These are phyloP conservation scores for Eupithecia centaureata DNA, from an alignment of 2,888 invertebrate genomes.

Conservation along the genomic window DNA sequence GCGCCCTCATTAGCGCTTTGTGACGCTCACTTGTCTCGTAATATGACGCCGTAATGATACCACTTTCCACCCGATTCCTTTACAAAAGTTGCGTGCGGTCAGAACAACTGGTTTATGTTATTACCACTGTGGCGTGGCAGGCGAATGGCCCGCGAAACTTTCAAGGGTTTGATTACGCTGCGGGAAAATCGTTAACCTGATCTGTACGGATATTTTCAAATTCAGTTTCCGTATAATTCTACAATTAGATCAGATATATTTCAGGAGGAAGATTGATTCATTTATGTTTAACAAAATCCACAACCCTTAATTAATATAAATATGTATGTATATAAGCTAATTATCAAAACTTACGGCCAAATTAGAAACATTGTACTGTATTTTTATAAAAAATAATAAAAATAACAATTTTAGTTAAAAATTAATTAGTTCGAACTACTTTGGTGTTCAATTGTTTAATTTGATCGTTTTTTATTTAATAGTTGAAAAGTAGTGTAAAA, in stretches of 20 bases:
- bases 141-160: background rate
- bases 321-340: no score
- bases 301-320: no score
- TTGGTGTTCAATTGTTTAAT: background rate
- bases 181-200: background rate
- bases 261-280: no score
- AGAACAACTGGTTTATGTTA: slow-evolving; percentile 5
- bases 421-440: background rate
- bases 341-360: no score
- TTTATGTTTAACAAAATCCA: no score
- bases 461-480: background rate
- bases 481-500: no score
- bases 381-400: background rate
- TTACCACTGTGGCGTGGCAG: background rate
- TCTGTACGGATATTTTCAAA: background rate
- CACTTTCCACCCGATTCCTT: slow-evolving; percentile 72
- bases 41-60: slow-evolving; percentile 78
- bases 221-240: background rate
- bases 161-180: background rate
- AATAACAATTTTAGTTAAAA: background rate
- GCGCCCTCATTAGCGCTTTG: slow-evolving; percentile 82
- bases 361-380: background rate
- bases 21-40: slow-evolving; percentile 81
- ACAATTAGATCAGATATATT: no score
- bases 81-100: slow-evolving; percentile 36